These are phyloP conservation scores for Lutraria rhynchaena DNA, from an alignment of 1,140 invertebrate species.

Conservation along the genomic window DNA sequence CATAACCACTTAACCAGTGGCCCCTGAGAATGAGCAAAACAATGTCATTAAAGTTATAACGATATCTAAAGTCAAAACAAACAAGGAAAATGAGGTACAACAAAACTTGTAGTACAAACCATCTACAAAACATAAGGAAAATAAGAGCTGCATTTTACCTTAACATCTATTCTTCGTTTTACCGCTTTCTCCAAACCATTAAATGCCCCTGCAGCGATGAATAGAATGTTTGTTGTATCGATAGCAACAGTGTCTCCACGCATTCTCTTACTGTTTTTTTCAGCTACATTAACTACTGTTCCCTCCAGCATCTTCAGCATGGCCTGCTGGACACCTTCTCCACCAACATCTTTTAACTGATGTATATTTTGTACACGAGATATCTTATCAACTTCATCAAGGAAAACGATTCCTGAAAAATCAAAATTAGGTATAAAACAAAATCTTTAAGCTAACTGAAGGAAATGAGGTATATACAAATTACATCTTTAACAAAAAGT, in stretches of 20 bases:
- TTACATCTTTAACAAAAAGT: too few relatives aligned
- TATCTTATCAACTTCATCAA: slow-evolving; percentile 99
- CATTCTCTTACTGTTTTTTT: slow-evolving; percentile 87
- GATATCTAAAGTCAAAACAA: too few relatives aligned
- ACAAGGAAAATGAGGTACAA: too few relatives aligned
- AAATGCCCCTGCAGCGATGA: slow-evolving; percentile 99
- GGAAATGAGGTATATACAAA: too few relatives aligned
- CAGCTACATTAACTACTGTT: slow-evolving; percentile 99
- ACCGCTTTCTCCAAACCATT: slow-evolving; percentile 98
- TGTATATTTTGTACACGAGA: slow-evolving; percentile 98
- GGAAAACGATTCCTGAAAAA: slow-evolving; percentile 94
- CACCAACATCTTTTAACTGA: slow-evolving; percentile 97
- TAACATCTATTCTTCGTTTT: slow-evolving; percentile 95
- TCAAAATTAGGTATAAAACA: too few relatives aligned
- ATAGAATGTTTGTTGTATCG: slow-evolving; percentile 99
- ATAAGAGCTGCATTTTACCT: slow-evolving; percentile 83
- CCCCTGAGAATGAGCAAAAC: too few relatives aligned
- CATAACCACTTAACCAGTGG: too few relatives aligned
- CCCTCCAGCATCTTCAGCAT: slow-evolving; percentile 96
- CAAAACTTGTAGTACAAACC: too few relatives aligned
- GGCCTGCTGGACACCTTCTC: slow-evolving; percentile 98
- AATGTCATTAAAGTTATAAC: too few relatives aligned
- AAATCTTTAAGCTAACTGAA: too few relatives aligned
- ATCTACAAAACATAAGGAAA: too few relatives aligned
- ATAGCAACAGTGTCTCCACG: slow-evolving; percentile 97